phyloP scores from a whole-genome alignment of 2,113 vertebrate species.

The Todiramphus saurophagus region DNA sequence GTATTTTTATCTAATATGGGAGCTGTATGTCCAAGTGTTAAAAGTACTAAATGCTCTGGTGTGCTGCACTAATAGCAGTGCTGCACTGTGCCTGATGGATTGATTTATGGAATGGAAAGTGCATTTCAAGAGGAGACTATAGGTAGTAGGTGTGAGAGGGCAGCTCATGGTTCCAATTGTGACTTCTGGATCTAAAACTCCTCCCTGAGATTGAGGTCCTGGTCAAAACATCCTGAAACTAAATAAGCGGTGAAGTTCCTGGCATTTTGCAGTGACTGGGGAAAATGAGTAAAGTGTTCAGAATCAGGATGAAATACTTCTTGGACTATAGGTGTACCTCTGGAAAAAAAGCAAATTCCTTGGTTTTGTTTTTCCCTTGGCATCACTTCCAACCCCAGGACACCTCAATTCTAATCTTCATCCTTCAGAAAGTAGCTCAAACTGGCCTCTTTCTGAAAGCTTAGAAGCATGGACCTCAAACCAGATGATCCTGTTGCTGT shows the following conservation, averaged over 20 bases:
- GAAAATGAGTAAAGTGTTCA: background rate
- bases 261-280: background rate
- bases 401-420: background rate
- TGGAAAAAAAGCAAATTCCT: background rate
- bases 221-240: background rate
- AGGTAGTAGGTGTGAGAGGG: background rate
- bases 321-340: background rate
- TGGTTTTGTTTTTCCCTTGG: background rate
- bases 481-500: background rate
- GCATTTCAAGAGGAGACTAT: background rate
- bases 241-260: background rate
- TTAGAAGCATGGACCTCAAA: background rate
- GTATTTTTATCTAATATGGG: background rate
- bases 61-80: background rate
- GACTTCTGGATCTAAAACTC: background rate
- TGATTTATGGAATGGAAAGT: background rate
- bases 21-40: too few species aligned
- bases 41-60: background rate
- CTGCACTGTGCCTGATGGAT: background rate
- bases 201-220: background rate
- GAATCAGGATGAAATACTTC: background rate
- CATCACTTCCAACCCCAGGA: background rate
- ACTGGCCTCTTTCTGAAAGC: background rate
- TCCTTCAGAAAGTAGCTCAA: background rate
- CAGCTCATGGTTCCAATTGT: background rate